Evolutionary conservation across 2,113 vertebrate genomes (phyloP).

Genomic region (Paralichthys olivaceus): DNA sequence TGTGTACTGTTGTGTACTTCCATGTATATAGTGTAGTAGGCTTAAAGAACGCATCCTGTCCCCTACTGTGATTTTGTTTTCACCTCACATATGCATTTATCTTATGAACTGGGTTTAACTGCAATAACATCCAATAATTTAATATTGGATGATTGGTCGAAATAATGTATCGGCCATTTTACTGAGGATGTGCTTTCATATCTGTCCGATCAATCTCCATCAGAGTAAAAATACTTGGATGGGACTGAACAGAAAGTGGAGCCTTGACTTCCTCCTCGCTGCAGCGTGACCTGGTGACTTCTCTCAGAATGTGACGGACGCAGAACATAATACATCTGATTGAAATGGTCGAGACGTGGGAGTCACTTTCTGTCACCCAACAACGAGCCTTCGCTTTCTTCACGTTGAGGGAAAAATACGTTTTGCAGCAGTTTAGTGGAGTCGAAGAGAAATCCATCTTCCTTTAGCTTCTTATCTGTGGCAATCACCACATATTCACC

Average conservation of each 20-base stretch:
- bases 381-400: conserved; percentile 22
- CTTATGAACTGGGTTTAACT: background rate
- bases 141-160: background rate
- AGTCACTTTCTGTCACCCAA: background rate
- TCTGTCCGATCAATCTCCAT: conserved; percentile 25
- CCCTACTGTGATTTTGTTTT: background rate
- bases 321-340: conserved; percentile 39
- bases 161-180: background rate
- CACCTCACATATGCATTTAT: background rate
- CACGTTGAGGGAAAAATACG: background rate
- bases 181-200: background rate
- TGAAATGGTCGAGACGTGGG: conserved; percentile 38
- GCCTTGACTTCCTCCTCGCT: conserved; percentile 51
- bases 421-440: background rate
- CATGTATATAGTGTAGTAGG: too few relatives aligned
- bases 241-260: conserved; percentile 59
- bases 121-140: background rate
- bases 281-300: conserved; percentile 54
- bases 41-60: too few relatives aligned
- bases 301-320: conserved; percentile 25
- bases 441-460: background rate
- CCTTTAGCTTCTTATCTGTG: background rate
- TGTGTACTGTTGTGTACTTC: background rate
- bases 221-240: conserved; percentile 17
- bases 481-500: too few relatives aligned